A percentile compares a stretch with the other conserved stretches of the same genome.
Evolutionary conservation across 2,113 vertebrate species (phyloP).

Genomic region (Sylvia atricapilla): DNA sequence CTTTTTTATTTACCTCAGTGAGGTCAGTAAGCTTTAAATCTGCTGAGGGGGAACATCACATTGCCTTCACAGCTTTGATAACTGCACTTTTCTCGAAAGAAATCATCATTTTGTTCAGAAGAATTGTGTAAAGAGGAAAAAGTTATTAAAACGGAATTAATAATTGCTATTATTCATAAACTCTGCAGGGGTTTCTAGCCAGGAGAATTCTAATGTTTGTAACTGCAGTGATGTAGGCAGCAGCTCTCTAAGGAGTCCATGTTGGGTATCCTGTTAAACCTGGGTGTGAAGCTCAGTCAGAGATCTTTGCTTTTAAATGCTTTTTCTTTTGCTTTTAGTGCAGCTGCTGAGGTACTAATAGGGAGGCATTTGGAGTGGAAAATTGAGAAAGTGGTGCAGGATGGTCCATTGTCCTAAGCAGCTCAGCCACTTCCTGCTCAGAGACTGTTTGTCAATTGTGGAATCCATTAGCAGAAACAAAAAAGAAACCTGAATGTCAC

Average conservation of each 20-base stretch:
- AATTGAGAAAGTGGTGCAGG: neutral
- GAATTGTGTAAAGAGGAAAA: neutral
- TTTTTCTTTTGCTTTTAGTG: neutral
- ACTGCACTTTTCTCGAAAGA: neutral
- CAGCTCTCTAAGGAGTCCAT: neutral
- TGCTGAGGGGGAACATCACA: neutral
- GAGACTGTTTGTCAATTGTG: neutral
- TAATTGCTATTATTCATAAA: neutral
- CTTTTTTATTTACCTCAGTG: constrained; percentile 99
- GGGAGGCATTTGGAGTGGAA: neutral
- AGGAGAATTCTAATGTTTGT: neutral
- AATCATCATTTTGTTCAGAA: neutral
- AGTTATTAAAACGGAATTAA: neutral
- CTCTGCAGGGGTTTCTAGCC: neutral
- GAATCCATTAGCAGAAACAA: neutral
- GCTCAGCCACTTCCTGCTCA: neutral
- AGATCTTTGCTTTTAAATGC: neutral
- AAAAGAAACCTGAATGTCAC: neutral
- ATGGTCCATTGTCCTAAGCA: neutral
- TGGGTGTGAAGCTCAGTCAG: neutral
- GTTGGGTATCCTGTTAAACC: neutral
- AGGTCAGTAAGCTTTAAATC: constrained; percentile 79
- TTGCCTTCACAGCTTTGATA: neutral
- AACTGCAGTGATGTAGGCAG: neutral
- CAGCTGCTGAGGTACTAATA: neutral